Evolutionary conservation across 2,113 vertebrate genomes (phyloP).

Genomic region (Nematolebias whitei): DNA sequence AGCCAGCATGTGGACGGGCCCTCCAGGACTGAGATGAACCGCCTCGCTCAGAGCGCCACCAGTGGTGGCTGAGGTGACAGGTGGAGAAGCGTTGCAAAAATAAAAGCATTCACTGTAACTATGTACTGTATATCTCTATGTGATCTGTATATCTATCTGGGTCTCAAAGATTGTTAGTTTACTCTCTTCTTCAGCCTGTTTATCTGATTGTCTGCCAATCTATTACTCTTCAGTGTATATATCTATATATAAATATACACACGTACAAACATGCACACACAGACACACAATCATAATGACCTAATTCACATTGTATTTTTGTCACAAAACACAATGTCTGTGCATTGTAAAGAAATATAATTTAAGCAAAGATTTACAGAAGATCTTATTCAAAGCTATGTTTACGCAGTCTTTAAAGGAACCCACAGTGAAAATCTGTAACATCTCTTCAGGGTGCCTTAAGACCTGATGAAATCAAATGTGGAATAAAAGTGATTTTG

Average conservation of each 20-base stretch:
- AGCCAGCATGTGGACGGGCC: slow-evolving; percentile 57
- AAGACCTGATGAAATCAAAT: slow-evolving; percentile 77
- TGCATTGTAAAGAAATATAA: slow-evolving; percentile 81
- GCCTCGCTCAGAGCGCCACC: slow-evolving; percentile 31
- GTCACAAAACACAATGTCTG: slow-evolving; percentile 79
- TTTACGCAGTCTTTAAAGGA: slow-evolving; percentile 78
- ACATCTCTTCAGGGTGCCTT: slow-evolving; percentile 80
- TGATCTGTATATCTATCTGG: slow-evolving; percentile 76
- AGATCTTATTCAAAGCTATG: slow-evolving; percentile 80
- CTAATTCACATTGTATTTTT: slow-evolving; percentile 79
- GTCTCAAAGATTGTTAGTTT: slow-evolving; percentile 77
- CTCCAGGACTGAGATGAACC: slow-evolving; percentile 38
- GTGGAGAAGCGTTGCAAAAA: slow-evolving; percentile 53
- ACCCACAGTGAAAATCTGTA: slow-evolving; percentile 72
- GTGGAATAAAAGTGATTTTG: slow-evolving; percentile 86
- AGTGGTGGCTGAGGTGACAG: slow-evolving; percentile 48
- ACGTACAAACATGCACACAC: neutral
- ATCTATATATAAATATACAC: slow-evolving; percentile 49
- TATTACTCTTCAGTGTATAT: slow-evolving; percentile 80
- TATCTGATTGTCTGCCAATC: slow-evolving; percentile 78
- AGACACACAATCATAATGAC: slow-evolving; percentile 68
- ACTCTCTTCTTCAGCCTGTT: slow-evolving; percentile 75
- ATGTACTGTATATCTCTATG: slow-evolving; percentile 75
- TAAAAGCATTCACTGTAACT: slow-evolving; percentile 67
- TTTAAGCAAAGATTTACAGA: slow-evolving; percentile 81